Conservation (phyloP, 2,888 invertebrate species). For the Oligia fasciuncula region DNA sequence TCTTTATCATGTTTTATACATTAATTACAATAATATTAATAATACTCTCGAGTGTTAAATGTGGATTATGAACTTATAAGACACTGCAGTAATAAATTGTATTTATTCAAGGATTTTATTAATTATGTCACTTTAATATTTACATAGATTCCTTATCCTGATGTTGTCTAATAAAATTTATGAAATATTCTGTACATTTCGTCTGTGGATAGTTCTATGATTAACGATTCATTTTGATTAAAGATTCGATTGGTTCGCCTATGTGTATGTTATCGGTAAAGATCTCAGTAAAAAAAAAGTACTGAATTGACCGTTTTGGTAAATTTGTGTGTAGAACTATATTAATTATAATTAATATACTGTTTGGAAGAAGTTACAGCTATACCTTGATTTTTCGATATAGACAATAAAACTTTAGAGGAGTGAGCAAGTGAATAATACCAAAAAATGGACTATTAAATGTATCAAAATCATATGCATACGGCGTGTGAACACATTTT, state of each 20-base stretch:
- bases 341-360: not conserved
- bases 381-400: not conserved
- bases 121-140: conserved; percentile 3
- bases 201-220: conserved; percentile 1
- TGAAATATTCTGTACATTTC: conserved; percentile 13
- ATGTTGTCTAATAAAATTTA: conserved; percentile 2
- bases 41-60: not conserved
- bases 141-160: not conserved
- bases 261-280: not conserved
- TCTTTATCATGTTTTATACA: not conserved
- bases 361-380: not conserved
- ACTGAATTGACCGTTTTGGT: not conserved
- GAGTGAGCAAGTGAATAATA: not conserved
- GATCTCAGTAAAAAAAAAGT: conserved; percentile 2
- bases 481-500: not conserved
- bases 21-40: not conserved
- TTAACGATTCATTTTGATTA: not conserved
- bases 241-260: not conserved
- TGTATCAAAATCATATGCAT: not conserved
- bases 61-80: not conserved
- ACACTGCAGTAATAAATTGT: not conserved
- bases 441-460: not conserved
- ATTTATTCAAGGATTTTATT: conserved; percentile 6
- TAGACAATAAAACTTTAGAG: conserved; percentile 1
- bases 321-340: not conserved